Conservation (phyloP, 2,113 vertebrate genomes). For the Asarcornis scutulata region DNA sequence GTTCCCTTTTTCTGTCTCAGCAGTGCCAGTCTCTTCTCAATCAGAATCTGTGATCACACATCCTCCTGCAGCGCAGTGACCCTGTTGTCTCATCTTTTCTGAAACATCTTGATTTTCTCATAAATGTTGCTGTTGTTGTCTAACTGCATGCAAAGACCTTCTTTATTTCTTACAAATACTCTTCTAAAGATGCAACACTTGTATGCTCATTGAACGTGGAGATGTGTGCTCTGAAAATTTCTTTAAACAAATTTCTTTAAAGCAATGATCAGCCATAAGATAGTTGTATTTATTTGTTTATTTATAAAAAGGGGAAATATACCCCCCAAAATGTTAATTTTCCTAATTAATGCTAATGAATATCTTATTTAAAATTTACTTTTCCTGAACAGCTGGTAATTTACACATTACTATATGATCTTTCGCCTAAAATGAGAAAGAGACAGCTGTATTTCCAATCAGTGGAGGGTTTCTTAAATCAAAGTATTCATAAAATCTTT, state of each 20-base stretch:
- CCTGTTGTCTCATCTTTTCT: neutral
- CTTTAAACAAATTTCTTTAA: neutral
- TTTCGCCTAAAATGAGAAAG: neutral
- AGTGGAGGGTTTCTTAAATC: neutral
- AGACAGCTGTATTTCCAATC: neutral
- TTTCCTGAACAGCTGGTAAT: neutral
- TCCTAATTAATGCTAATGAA: neutral
- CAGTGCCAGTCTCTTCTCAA: fast-evolving
- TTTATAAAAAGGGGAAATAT: neutral
- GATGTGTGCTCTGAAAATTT: neutral
- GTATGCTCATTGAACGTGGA: no score
- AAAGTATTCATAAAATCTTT: neutral
- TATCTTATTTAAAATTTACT: neutral
- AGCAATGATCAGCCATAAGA: neutral
- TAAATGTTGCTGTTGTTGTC: neutral
- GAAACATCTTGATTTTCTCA: neutral
- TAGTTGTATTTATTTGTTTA: no score
- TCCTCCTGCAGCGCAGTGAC: neutral
- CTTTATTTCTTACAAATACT: neutral
- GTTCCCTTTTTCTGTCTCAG: neutral
- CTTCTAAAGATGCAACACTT: neutral
- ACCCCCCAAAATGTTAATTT: no score
- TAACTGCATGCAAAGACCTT: neutral
- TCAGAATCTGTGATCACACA: neutral
- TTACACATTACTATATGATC: neutral